These are phyloP conservation scores for Rosalia funebris DNA, from an alignment of 2,888 invertebrate genomes.

Conservation along the genomic window DNA sequence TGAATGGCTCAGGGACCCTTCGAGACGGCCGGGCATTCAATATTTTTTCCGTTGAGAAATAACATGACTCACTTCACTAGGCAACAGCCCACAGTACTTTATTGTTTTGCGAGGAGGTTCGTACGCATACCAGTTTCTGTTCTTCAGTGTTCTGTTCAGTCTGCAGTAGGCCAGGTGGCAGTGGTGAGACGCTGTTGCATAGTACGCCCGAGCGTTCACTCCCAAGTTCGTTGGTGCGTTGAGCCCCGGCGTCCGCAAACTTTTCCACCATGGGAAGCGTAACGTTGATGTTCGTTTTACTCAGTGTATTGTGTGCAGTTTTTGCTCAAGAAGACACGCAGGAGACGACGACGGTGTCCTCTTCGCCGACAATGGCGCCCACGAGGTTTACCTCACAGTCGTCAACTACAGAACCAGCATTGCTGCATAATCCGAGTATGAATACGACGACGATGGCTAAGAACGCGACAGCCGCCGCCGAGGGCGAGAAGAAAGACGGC, in stretches of 20 bases:
- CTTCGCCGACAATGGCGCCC: not conserved
- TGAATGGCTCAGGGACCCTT: slow-evolving; percentile 5
- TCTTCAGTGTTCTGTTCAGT: not conserved
- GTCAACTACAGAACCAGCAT: not conserved
- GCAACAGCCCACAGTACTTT: slow-evolving; percentile 23
- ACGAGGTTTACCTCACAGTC: not conserved
- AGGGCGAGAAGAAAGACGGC: not conserved
- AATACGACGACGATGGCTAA: not conserved
- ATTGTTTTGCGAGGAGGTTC: slow-evolving; percentile 18
- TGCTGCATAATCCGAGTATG: not conserved
- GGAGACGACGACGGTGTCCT: not conserved
- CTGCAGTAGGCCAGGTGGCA: slow-evolving; percentile 12
- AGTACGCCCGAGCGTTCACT: not conserved
- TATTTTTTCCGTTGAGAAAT: slow-evolving; percentile 39
- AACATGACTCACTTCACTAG: slow-evolving; percentile 28
- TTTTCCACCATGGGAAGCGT: slow-evolving; percentile 8
- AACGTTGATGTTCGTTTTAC: not conserved
- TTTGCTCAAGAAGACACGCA: slow-evolving; percentile 3
- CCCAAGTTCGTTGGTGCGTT: too few relatives aligned
- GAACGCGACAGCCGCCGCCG: not conserved
- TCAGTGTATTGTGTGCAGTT: slow-evolving; percentile 5
- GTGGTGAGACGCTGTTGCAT: slow-evolving; percentile 1
- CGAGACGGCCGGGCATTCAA: slow-evolving; percentile 16
- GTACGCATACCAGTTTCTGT: slow-evolving; percentile 20
- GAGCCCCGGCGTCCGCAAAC: too few relatives aligned